Evolutionary conservation across 2,888 invertebrate species (phyloP), one percentile per base, ranked within the genome.

Genomic region (Alsophila aescularia): DNA sequence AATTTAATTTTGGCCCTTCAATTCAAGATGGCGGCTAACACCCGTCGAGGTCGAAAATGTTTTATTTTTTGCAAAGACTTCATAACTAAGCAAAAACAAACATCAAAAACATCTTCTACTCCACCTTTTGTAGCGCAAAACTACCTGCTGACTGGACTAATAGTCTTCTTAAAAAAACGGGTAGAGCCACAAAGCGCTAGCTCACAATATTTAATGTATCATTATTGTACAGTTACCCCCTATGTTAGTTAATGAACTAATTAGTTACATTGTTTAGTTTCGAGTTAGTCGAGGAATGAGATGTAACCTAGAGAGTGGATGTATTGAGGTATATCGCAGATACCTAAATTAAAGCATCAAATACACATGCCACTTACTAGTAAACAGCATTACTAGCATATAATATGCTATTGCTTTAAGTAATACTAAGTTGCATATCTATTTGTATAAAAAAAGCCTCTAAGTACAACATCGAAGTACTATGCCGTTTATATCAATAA

Each of bases 281-380:
- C 4, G 9, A 9, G 24, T 42, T 49, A 49, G 49, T 29, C 10
- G 32, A 15, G 24, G 18, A 37, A 32, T 42, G 29, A n/a, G n/a
- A n/a, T 29, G 29, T 32, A 42, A 45, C 8, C 40, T 57, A 49
- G 2, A 21, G 8, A 43, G 44, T 58, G 45, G 49, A 40, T 42
- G 37, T 43, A 7, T 49, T 53, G 58, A 58, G 58, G 52, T 58
- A 57, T 36, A 37, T 43, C 37, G n/a, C 3, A n/a, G 47, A 52
- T 43, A 45, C 27, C 10, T 35, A 29, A 52, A 43, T 18, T 27
- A 45, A 35, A 49, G 45, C 45, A 41, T 51, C 40, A 15, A 37
- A 42, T 31, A 24, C 21, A 24, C 14, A 27, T 29, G 14, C n/a
- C 15, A 21, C 13, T 27, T 29, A 4, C 29, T n/a, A n/a, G n/a